These are phyloP conservation scores for Agrochola macilenta DNA, from an alignment of 2,888 invertebrate genomes.

Conservation along the genomic window DNA sequence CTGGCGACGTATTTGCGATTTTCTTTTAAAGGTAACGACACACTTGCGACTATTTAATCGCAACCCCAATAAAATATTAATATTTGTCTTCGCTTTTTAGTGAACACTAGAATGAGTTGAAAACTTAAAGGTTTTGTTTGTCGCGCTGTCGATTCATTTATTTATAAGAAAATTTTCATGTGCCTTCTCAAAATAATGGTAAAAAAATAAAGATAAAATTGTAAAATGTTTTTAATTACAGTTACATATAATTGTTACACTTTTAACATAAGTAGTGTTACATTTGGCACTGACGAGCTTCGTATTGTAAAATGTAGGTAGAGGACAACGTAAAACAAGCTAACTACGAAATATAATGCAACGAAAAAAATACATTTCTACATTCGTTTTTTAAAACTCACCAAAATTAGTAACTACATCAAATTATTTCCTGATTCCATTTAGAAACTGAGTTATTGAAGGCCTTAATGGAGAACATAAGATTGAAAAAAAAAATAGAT, in stretches of 20 bases:
- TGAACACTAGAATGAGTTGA: conserved; percentile 56
- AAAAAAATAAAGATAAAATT: conserved; percentile 78
- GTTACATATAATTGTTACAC: conserved; percentile 85
- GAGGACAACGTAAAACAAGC: conserved; percentile 38
- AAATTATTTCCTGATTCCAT: neutral
- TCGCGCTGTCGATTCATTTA: conserved; percentile 81
- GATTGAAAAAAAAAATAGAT: neutral
- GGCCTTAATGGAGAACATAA: neutral
- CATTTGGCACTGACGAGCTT: conserved; percentile 81
- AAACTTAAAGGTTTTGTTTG: conserved; percentile 58
- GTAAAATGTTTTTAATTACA: conserved; percentile 84
- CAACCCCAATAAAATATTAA: conserved; percentile 35
- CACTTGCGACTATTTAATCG: conserved; percentile 52
- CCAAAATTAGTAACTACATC: neutral
- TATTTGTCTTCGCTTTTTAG: conserved; percentile 68
- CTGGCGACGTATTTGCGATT: conserved; percentile 68
- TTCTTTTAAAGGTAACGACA: conserved; percentile 50
- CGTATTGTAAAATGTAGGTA: conserved; percentile 67
- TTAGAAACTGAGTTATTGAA: neutral
- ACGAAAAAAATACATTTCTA: conserved; percentile 30
- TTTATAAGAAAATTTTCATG: conserved; percentile 89
- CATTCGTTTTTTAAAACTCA: neutral
- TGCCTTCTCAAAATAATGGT: conserved; percentile 89
- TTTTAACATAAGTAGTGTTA: conserved; percentile 82
- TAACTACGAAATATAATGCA: neutral